Conservation (phyloP, 2,797 vertebrate species). For the Sphenopsis melanotis region DNA sequence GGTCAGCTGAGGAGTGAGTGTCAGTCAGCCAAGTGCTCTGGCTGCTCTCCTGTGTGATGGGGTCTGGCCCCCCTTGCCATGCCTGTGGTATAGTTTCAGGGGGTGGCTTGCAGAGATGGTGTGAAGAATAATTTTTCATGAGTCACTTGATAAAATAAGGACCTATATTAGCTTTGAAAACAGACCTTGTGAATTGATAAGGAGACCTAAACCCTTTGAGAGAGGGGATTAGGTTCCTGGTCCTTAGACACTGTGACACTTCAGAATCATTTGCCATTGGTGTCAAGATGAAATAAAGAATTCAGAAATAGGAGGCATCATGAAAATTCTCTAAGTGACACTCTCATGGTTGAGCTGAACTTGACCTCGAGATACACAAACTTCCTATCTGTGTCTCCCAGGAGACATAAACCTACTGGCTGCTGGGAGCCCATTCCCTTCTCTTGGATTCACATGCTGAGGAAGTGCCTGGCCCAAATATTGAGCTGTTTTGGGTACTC, state of each 20-base stretch:
- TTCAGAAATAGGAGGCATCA: background rate
- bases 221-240: background rate
- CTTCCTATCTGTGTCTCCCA: background rate
- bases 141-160: background rate
- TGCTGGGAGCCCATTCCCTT: background rate
- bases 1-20: constrained; percentile 35
- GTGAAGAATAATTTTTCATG: background rate
- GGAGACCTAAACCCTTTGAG: background rate
- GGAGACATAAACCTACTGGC: background rate
- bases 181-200: background rate
- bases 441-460: background rate
- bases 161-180: background rate
- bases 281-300: background rate
- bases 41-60: background rate
- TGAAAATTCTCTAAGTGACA: background rate
- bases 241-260: background rate
- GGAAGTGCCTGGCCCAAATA: background rate
- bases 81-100: background rate
- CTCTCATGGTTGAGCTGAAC: background rate
- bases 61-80: background rate
- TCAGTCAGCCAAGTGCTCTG: background rate
- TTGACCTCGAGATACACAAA: rapidly evolving
- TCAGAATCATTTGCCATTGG: background rate
- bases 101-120: background rate
- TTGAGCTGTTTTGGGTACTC: background rate